Evolutionary conservation across 2,797 vertebrate species (phyloP).

Genomic region (Sebastes aleutianus): DNA sequence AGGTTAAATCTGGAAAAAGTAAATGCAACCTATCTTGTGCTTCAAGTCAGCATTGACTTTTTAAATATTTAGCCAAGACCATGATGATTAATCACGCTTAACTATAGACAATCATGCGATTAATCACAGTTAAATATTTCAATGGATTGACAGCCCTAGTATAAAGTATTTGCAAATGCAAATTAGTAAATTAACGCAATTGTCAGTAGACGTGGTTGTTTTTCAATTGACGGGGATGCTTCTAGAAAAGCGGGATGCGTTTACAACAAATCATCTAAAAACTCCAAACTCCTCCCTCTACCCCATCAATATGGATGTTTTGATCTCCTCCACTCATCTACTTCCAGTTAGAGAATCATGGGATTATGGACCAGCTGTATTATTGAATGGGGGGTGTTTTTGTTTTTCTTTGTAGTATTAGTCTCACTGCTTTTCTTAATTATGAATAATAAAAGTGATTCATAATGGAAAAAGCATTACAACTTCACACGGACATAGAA

Average conservation of each 20-base stretch:
- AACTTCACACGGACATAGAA: constrained; percentile 59
- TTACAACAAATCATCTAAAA: neutral
- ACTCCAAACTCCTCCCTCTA: neutral
- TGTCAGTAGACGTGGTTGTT: neutral
- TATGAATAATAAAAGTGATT: constrained; percentile 77
- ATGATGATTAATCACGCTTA: too few relatives aligned
- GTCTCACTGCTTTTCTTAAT: constrained; percentile 68
- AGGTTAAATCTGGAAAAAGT: neutral
- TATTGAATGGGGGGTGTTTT: constrained; percentile 41
- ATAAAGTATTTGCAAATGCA: neutral
- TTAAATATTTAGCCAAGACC: neutral
- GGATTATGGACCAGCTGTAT: constrained; percentile 57
- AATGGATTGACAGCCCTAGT: too few relatives aligned
- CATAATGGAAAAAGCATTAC: constrained; percentile 71
- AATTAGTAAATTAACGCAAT: neutral
- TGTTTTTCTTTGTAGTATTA: constrained; percentile 56
- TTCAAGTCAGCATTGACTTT: neutral
- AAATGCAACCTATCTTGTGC: neutral
- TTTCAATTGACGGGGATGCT: neutral
- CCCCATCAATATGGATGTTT: constrained; percentile 29
- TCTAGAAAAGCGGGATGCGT: neutral
- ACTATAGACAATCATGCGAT: too few relatives aligned
- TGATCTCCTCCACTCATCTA: constrained; percentile 50
- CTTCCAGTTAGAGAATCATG: constrained; percentile 52
- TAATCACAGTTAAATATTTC: too few relatives aligned